Percentiles rank a stretch among this genome's conserved stretches.
phyloP scores from a whole-genome alignment of 2,113 vertebrate species.

The Hemibates koningsi region DNA sequence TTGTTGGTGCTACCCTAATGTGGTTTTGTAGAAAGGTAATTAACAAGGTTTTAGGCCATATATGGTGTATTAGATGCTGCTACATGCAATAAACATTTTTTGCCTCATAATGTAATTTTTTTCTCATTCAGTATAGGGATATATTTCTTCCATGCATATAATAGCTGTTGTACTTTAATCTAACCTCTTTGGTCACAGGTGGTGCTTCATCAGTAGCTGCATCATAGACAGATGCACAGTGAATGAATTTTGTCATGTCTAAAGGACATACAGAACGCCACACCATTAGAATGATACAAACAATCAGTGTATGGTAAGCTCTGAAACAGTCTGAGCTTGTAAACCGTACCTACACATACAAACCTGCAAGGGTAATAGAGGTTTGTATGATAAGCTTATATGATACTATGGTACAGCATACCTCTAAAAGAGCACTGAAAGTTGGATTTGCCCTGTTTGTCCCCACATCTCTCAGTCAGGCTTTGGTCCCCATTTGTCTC shows the following conservation, averaged over 20 bases:
- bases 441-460: not conserved
- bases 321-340: not conserved
- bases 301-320: not conserved
- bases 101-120: not conserved
- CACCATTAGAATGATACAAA: not conserved
- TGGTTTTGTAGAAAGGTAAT: not conserved
- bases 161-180: not conserved
- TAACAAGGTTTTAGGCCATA: not conserved
- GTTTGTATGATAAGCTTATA: not conserved
- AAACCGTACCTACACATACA: not conserved
- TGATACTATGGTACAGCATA: not conserved
- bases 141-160: not conserved
- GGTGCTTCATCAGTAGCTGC: not conserved
- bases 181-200: not conserved
- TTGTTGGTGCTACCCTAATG: not conserved
- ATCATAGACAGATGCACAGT: not conserved
- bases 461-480: not conserved
- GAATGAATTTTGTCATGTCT: not conserved
- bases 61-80: not conserved
- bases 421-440: not conserved
- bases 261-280: not conserved
- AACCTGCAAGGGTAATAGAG: accelerated
- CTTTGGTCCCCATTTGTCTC: not conserved
- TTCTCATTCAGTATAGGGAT: not conserved
- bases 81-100: not conserved